Percentiles rank a stretch among this genome's conserved stretches.
Evolutionary conservation across 2,888 invertebrate genomes (phyloP).

Genomic region (Chymomyza fuscimana): DNA sequence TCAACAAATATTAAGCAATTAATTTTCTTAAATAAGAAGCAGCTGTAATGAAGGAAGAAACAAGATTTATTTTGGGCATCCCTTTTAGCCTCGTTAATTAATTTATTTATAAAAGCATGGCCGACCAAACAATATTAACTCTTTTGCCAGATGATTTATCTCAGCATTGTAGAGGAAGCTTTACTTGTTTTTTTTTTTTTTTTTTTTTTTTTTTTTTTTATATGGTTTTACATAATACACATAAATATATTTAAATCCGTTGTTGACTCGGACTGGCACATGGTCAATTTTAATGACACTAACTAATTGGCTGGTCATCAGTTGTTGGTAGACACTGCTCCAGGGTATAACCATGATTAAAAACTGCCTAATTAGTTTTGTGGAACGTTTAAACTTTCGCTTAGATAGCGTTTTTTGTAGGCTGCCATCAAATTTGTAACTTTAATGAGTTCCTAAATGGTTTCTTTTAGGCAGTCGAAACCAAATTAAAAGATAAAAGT

Average conservation of each 20-base stretch:
- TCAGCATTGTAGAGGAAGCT: not conserved
- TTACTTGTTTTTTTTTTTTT: not conserved
- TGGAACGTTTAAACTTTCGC: not conserved
- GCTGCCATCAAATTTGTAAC: not conserved
- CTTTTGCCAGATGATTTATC: not conserved
- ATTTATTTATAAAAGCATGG: not conserved
- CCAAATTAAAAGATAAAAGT: too few relatives aligned
- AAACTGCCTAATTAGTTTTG: not conserved
- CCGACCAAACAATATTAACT: not conserved
- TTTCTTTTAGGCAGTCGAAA: too few relatives aligned
- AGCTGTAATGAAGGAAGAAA: not conserved
- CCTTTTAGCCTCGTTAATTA: not conserved
- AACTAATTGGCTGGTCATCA: not conserved
- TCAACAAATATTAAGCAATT: conserved; percentile 1
- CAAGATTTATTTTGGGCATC: not conserved
- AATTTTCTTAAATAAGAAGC: conserved; percentile 2
- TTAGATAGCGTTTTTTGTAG: not conserved
- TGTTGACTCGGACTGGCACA: not conserved
- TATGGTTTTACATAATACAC: not conserved
- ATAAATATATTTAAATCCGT: not conserved
- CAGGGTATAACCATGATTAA: not conserved
- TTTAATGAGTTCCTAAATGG: not conserved
- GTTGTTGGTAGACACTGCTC: not conserved
- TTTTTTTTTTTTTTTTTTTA: too few relatives aligned
- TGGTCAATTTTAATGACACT: not conserved